Base-by-base conservation (phyloP, 2,888 invertebrate species). In the Nesidiocoris tenuis region DNA sequence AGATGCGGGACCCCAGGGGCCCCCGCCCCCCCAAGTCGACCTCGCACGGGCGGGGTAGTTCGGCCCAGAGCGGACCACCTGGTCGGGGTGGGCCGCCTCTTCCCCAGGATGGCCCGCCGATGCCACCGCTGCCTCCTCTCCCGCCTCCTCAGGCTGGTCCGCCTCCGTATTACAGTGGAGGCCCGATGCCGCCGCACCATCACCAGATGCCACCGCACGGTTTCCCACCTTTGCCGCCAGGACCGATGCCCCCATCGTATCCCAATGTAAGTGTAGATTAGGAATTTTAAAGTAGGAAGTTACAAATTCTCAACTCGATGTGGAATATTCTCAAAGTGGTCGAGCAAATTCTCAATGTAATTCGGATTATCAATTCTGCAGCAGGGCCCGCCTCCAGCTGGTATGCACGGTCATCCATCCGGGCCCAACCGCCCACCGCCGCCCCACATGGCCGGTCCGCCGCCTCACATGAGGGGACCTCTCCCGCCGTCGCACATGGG, bases 41-140 rank as follows among this genome's bases (percentile, higher is more conserved):
- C 5, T 86, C 87, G 1, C 80, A 88, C 39, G 85, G 87, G 79
- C 85, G n/a, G n/a, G n/a, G n/a, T n/a, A n/a, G n/a, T n/a, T 3
- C 12, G 3, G 39, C 39, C 12, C 39, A 39, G 39, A n/a, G n/a
- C n/a, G n/a, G n/a, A n/a, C n/a, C n/a, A n/a, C n/a, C n/a, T n/a
- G 39, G 39, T 7, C 5, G 3, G 16, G 5, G 17, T 19, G 72
- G 12, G 2, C 61, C 61, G 1, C 5, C 61, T 17, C 1, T 12
- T 16, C 70, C 65, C 59, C 39, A 39, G 61, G 61, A 57, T 12
- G 22, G 64, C 25, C 39, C 72, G 9, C 23, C 65, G n/a, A 24
- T 24, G 56, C 18, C 25, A 23, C 22, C 57, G 21, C 61, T 17
- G 22, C 39, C n/a, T 9, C 55, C 23, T 1, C 57, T 17, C 21